Percentiles rank a stretch among this genome's conserved stretches.
These are phyloP conservation scores for Eonycteris spelaea DNA, from an alignment of 2,113 vertebrate genomes.

Conservation along the genomic window DNA sequence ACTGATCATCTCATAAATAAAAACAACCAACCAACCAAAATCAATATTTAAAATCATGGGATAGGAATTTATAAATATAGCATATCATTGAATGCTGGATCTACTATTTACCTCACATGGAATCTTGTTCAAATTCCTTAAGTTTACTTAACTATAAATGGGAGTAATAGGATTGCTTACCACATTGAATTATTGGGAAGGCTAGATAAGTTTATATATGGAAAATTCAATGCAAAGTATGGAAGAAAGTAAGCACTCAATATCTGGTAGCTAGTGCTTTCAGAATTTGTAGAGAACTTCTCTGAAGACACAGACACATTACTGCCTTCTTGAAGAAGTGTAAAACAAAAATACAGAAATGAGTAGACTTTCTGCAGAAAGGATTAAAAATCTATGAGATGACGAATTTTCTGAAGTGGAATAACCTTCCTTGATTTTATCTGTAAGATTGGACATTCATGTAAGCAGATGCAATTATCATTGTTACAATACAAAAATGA, in stretches of 20 bases:
- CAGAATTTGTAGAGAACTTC: background rate
- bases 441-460: background rate
- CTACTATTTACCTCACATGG: background rate
- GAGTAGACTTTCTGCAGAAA: background rate
- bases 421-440: background rate
- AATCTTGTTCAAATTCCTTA: background rate
- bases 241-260: background rate
- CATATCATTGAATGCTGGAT: background rate
- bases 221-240: background rate
- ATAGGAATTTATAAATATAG: background rate
- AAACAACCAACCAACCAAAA: background rate
- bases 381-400: background rate
- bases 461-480: background rate
- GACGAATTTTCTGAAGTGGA: background rate
- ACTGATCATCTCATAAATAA: background rate
- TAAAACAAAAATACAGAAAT: background rate
- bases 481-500: background rate
- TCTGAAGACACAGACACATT: background rate
- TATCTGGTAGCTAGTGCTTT: background rate
- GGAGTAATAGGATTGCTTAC: background rate
- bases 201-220: background rate
- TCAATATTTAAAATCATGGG: background rate
- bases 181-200: background rate
- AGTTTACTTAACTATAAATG: background rate
- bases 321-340: background rate